Base-by-base conservation (phyloP, 2,888 invertebrate genomes). In the Strigamia transsilvanica region DNA sequence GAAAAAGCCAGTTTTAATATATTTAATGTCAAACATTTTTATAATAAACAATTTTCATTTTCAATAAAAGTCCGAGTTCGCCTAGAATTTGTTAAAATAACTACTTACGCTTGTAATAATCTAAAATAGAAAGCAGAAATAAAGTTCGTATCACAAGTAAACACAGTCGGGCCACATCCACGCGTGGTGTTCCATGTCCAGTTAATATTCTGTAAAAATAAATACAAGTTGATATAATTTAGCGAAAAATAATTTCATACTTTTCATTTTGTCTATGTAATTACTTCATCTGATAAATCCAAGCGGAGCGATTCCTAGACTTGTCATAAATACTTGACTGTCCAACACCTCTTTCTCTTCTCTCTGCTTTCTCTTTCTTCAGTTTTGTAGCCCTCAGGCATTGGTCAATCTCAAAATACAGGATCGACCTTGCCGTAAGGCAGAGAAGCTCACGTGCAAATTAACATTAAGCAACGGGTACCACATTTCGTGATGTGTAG, bases 401-500 rank as follows among this genome's bases (percentile, higher is more conserved):
- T 73, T 73, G 73, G 73, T 73, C 73, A 73, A 73, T 73, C 73
- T 73, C 23, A 27, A 73, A 32, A 73, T 27, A 73, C 32, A 73
- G 73, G 7, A 73, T 32, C 73, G 73, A 73, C 73, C 73, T 73
- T 73, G 73, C 73, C 73, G 13, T 5, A 32, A 73, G 73, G 73
- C 73, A 73, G 73, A 73, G 73, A 73, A 73, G 73, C 32, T 73
- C 73, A 73, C 73, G 73, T 73, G 73, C 9, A 56, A 56, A 56
- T 18, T 73, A 73, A 32, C 73, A 73, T 56, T 56, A 56, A 18
- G 56, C 21, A 73, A 73, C 12, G 73, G 13, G 12, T 1, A 73
- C 73, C 73, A 73, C 73, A 73, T 32, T 15, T 73, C 73, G 73
- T 73, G 73, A 73, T 73, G 73, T n/a, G 73, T 73, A 27, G 73